Conservation (phyloP, 2,888 invertebrate species). For the Hyppa rectilinea region DNA sequence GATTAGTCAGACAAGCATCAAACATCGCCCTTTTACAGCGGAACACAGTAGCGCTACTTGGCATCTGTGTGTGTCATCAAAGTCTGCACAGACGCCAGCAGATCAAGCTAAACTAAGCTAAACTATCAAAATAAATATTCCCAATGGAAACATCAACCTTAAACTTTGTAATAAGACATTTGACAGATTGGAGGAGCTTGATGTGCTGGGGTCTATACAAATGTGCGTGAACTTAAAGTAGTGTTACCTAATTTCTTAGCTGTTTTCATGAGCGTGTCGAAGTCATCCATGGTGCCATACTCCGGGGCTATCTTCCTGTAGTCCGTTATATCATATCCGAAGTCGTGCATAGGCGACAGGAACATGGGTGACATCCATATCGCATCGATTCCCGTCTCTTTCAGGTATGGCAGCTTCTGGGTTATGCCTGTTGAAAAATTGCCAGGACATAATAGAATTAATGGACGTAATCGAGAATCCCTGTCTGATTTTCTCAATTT, state of each 20-base stretch:
- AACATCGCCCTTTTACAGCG: not conserved
- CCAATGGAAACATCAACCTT: no score
- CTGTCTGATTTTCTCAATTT: no score
- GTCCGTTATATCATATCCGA: constrained; percentile 94
- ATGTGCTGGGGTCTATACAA: no score
- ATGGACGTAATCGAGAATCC: no score
- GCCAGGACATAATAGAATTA: not conserved
- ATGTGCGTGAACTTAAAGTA: not conserved
- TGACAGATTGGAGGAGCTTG: no score
- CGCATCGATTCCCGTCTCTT: constrained; percentile 91
- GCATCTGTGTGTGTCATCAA: not conserved
- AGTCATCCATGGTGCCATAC: constrained; percentile 93
- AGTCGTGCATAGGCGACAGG: constrained; percentile 94
- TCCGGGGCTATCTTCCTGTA: constrained; percentile 92
- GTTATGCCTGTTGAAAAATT: constrained; percentile 78
- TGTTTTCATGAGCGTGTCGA: constrained; percentile 89
- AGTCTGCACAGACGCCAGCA: no score
- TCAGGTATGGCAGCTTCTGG: constrained; percentile 89
- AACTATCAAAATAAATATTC: no score
- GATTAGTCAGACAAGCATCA: no score
- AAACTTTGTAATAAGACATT: no score
- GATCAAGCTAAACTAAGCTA: no score
- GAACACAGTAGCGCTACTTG: not conserved
- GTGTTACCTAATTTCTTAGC: constrained; percentile 85
- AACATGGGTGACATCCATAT: constrained; percentile 94